A percentile compares a stretch with the other conserved stretches of the same genome.
These are phyloP conservation scores for Trachelus stipa DNA, from an alignment of 2,888 invertebrate genomes.

Conservation along the genomic window DNA sequence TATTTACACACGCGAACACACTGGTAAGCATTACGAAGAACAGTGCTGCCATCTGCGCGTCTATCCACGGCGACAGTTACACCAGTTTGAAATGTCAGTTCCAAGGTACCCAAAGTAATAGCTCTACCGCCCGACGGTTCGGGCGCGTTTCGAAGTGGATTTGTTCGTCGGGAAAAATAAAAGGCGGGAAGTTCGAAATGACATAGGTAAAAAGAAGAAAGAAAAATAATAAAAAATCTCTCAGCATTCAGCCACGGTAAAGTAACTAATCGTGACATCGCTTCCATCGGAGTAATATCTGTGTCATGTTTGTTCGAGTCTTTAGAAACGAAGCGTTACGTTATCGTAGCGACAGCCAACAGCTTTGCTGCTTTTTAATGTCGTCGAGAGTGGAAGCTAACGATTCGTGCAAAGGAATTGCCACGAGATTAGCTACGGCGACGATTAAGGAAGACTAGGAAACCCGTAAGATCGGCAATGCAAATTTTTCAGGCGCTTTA, in stretches of 20 bases:
- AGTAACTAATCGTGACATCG: background rate
- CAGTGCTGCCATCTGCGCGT: background rate
- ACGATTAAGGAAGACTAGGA: background rate
- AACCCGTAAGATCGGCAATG: background rate
- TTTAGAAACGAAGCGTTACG: conserved; percentile 35
- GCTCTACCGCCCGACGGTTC: background rate
- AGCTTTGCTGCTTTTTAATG: background rate
- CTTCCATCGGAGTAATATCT: conserved; percentile 20
- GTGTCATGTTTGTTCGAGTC: conserved; percentile 42
- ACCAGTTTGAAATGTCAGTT: background rate
- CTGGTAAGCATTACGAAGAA: background rate
- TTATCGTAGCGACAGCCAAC: conserved; percentile 30
- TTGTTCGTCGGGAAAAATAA: background rate
- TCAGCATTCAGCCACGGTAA: background rate
- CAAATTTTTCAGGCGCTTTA: background rate
- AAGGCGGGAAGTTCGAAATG: conserved; percentile 4
- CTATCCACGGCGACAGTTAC: background rate
- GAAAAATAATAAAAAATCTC: background rate
- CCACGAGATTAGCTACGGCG: background rate
- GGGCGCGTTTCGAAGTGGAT: background rate
- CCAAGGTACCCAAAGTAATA: background rate
- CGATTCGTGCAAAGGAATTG: background rate
- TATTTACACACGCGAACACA: too few species aligned
- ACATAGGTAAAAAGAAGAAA: conserved; percentile 6
- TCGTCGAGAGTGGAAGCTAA: background rate